Evolutionary conservation across 2,888 invertebrate genomes (phyloP).

Genomic region (Drosophila basisetae): DNA sequence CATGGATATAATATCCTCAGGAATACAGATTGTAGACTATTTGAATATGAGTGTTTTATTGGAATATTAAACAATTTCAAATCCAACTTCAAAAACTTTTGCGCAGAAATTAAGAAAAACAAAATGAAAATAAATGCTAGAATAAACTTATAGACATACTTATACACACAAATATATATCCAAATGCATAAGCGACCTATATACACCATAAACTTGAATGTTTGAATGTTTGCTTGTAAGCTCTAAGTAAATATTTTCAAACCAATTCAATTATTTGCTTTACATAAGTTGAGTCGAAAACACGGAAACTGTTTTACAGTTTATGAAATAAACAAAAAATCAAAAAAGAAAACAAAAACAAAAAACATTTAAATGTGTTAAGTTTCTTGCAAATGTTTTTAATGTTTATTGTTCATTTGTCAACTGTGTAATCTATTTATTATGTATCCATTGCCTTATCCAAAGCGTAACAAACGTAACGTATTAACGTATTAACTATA

Average conservation of each 20-base stretch:
- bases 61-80: slow-evolving; percentile 14
- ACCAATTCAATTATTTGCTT: slow-evolving; percentile 4
- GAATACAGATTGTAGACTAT: slow-evolving; percentile 1
- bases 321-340: slow-evolving; percentile 9
- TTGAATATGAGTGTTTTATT: slow-evolving; percentile 17
- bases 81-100: slow-evolving; percentile 32
- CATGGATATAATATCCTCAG: not conserved
- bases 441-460: slow-evolving; percentile 73
- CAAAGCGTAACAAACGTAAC: slow-evolving; percentile 34
- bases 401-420: slow-evolving; percentile 44
- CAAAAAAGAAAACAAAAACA: slow-evolving; percentile 4
- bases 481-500: slow-evolving; percentile 38
- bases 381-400: slow-evolving; percentile 29
- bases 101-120: slow-evolving; percentile 30
- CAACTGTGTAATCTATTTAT: slow-evolving; percentile 36
- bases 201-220: slow-evolving; percentile 64
- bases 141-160: slow-evolving; percentile 38
- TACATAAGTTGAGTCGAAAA: slow-evolving; percentile 15
- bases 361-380: slow-evolving; percentile 34
- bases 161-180: slow-evolving; percentile 34
- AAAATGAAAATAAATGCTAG: slow-evolving; percentile 28
- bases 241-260: slow-evolving; percentile 41
- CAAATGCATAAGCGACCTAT: slow-evolving; percentile 58
- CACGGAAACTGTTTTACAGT: not conserved
- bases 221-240: slow-evolving; percentile 69